Conservation (phyloP, 2,888 invertebrate genomes). For the Eremobia ochroleuca region DNA sequence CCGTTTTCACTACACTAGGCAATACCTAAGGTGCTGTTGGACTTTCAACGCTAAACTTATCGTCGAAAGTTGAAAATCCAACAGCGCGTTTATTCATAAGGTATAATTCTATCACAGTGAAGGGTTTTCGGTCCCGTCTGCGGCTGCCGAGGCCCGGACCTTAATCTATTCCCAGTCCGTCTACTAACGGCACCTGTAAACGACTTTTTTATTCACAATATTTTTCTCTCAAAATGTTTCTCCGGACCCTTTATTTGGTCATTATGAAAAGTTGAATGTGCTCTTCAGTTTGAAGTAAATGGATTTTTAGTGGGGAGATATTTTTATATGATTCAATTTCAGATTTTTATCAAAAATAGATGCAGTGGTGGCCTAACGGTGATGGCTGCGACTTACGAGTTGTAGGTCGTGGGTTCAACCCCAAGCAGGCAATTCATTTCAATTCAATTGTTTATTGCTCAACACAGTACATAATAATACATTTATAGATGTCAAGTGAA, state of each 20-base stretch:
- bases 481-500: too few species aligned
- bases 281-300: slow-evolving; percentile 29
- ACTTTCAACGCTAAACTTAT: not conserved
- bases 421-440: too few species aligned
- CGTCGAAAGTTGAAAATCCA: not conserved
- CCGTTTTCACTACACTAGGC: not conserved
- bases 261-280: slow-evolving; percentile 49
- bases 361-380: not conserved
- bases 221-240: slow-evolving; percentile 60
- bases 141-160: slow-evolving; percentile 62
- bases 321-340: slow-evolving; percentile 16
- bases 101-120: slow-evolving; percentile 59
- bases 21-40: not conserved
- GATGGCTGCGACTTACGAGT: not conserved
- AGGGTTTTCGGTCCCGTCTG: slow-evolving; percentile 55
- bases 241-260: slow-evolving; percentile 57
- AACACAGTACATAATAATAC: too few species aligned
- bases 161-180: slow-evolving; percentile 70
- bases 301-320: slow-evolving; percentile 11
- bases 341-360: not conserved
- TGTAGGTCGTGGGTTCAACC: not conserved
- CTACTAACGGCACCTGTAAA: slow-evolving; percentile 67
- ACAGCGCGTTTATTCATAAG: not conserved
- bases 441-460: too few species aligned
- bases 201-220: slow-evolving; percentile 68